Percentiles rank a stretch among this genome's conserved stretches.
Evolutionary conservation across 1,140 invertebrate genomes (phyloP).

Genomic region (Drosophila kohkoa): DNA sequence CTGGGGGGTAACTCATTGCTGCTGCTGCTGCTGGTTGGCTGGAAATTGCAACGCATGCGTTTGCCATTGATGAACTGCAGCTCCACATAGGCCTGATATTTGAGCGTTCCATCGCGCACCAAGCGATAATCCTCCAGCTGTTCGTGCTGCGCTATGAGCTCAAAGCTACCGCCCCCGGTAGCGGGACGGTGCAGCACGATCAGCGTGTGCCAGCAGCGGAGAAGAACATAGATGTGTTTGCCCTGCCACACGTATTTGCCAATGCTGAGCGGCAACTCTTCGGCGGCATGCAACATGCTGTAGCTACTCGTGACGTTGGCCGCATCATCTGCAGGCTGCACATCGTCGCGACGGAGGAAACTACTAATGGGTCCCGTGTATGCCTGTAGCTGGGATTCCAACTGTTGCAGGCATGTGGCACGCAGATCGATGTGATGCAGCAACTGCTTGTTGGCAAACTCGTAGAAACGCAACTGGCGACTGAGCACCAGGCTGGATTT

Average conservation of each 20-base stretch:
- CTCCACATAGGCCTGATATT: constrained; percentile 63
- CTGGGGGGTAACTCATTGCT: background rate
- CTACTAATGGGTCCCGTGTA: constrained; percentile 57
- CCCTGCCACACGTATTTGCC: constrained; percentile 63
- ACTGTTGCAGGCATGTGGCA: constrained; percentile 4
- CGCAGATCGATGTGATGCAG: constrained; percentile 59
- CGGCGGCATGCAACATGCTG: constrained; percentile 47
- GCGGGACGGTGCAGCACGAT: constrained; percentile 54
- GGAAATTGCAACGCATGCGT: constrained; percentile 56
- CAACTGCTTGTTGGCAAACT: constrained; percentile 57
- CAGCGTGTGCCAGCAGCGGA: constrained; percentile 59
- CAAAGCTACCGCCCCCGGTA: constrained; percentile 40
- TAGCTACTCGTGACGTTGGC: constrained; percentile 27
- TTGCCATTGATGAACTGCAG: constrained; percentile 54
- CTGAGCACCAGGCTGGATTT: constrained; percentile 47
- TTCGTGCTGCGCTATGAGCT: constrained; percentile 41
- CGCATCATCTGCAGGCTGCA: background rate
- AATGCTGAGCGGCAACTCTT: constrained; percentile 52
- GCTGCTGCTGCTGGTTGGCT: constrained; percentile 3
- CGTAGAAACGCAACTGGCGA: constrained; percentile 58
- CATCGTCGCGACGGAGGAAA: constrained; percentile 48
- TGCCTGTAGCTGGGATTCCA: constrained; percentile 15
- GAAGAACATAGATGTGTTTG: constrained; percentile 50
- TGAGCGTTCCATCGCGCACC: constrained; percentile 39
- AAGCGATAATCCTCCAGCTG: constrained; percentile 40